Evolutionary conservation across 2,888 invertebrate species (phyloP), one percentile per base, ranked within the genome.

Genomic region (Carpatolechia fugitivella): DNA sequence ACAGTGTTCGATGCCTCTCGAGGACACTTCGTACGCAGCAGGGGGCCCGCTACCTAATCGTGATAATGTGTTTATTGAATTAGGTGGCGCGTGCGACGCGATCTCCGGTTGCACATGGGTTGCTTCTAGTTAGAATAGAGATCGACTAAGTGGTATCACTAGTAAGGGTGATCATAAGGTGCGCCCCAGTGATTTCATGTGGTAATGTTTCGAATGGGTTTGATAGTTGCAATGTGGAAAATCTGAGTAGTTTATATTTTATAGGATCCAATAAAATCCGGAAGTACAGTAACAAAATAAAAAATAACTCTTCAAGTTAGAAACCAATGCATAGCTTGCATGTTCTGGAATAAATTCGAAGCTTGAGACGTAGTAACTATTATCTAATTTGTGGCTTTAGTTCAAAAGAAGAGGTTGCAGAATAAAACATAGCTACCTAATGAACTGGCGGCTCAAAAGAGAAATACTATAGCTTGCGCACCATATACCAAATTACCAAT

Each of bases 11-110:
- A 33, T 18, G 33, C 31, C 52, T 31, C 52, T 31, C 52, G 52
- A 40, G 52, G 41, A 16, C 52, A 41, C 40, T 50, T 52, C 52
- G 52, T 30, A 59, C 73, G 54, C 74, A 66, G 70, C 70, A 44
- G 77, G 78, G 72, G 80, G 81, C 76, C 72, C 76, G 70, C 70
- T 70, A 78, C 80, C 84, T 89, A 90, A 90, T 90, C 90, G 88
- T 72, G 85, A 85, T 90, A 90, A 90, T 90, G 90, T 89, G 89
- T 89, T 90, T 90, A 90, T 90, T 89, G 82, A 90, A 88, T 90
- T 90, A 89, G 76, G 66, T 65, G 83, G 84, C 82, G 85, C 88
- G 88, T 86, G 90, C 85, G 87, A 69, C 80, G 75, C 76, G 66
- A 58, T 55, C 68, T 76, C 72, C 65, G 68, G 70, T 77, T 79